Conservation (phyloP, 1,140 invertebrate genomes). For the Ylistrum balloti region DNA sequence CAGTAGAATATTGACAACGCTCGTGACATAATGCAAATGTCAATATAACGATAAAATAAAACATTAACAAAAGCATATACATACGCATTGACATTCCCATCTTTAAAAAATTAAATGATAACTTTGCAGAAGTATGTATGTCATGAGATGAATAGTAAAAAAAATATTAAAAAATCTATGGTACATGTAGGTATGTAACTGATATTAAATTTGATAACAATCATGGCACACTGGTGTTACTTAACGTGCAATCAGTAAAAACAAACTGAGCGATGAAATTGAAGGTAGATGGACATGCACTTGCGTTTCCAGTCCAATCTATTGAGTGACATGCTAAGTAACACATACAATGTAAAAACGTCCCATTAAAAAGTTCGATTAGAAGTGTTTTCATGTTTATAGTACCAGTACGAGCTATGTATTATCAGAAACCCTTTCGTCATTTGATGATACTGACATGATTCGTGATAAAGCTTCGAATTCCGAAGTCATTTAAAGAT, state of each 20-base stretch:
- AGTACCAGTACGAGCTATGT: background rate
- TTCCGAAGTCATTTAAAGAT: background rate
- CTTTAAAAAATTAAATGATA: too few species aligned
- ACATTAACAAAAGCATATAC: background rate
- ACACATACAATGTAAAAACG: background rate
- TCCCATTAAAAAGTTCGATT: background rate
- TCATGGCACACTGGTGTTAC: background rate
- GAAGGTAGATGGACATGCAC: background rate
- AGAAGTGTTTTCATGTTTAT: background rate
- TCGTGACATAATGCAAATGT: background rate
- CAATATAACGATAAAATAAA: background rate
- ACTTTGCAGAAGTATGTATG: too few species aligned
- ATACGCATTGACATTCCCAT: too few species aligned
- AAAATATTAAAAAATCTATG: too few species aligned
- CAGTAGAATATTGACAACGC: background rate
- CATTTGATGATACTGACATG: background rate
- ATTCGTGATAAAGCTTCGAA: background rate
- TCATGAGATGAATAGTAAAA: too few species aligned
- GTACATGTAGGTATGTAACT: too few species aligned
- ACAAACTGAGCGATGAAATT: background rate
- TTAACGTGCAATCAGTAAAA: background rate
- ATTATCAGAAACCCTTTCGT: background rate
- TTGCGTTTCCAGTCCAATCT: background rate
- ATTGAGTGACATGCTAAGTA: background rate
- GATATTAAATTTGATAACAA: too few species aligned